Conservation (phyloP, 2,888 invertebrate species). For the Acanthopleura granulata region DNA sequence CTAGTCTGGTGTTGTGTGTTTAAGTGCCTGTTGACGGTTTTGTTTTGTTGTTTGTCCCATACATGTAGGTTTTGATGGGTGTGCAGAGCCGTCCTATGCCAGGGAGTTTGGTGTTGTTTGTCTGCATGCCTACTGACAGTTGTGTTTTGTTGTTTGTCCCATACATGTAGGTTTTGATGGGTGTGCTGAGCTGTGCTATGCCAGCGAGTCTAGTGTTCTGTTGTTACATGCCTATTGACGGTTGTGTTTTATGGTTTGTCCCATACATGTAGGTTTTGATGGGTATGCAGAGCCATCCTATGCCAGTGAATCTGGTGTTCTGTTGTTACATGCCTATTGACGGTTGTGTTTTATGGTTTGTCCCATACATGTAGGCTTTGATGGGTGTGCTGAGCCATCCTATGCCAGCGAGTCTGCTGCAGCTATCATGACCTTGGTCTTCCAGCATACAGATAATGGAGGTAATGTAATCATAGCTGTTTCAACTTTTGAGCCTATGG, state of each 20-base stretch:
- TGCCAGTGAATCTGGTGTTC: slow-evolving; percentile 64
- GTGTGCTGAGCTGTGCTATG: too few relatives aligned
- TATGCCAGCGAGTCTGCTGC: slow-evolving; percentile 73
- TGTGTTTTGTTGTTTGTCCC: too few relatives aligned
- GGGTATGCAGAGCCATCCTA: slow-evolving; percentile 61
- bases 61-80: slow-evolving; percentile 53
- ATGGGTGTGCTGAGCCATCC: slow-evolving; percentile 57
- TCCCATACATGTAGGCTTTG: slow-evolving; percentile 44
- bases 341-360: too few relatives aligned
- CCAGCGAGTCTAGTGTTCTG: too few relatives aligned
- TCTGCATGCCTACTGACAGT: too few relatives aligned
- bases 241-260: too few relatives aligned
- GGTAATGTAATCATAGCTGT: slow-evolving; percentile 72
- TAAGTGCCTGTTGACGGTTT: too few relatives aligned
- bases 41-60: neutral
- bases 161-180: too few relatives aligned
- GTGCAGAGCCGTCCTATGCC: slow-evolving; percentile 65
- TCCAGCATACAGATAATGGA: slow-evolving; percentile 94
- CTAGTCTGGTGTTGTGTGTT: too few relatives aligned
- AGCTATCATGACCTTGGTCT: slow-evolving; percentile 96
- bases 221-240: too few relatives aligned
- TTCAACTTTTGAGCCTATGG: too few relatives aligned
- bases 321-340: too few relatives aligned
- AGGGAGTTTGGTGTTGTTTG: slow-evolving; percentile 72
- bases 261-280: slow-evolving; percentile 50